Evolutionary conservation across 2,797 vertebrate species (phyloP), one percentile per base, ranked within the genome.

Genomic region (Zenarchopterus dispar): DNA sequence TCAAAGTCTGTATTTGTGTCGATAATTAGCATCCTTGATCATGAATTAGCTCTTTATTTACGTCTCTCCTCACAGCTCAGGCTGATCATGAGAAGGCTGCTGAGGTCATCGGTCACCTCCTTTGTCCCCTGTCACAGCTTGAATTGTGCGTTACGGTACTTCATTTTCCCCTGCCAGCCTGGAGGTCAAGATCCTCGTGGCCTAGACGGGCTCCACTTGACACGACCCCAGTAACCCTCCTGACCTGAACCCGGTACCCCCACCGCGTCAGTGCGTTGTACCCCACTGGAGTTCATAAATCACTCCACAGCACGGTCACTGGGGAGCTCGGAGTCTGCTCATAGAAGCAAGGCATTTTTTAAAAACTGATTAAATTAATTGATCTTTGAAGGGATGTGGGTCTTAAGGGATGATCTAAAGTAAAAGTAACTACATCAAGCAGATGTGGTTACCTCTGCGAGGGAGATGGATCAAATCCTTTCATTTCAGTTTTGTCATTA

Each of bases 251-350:
- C 50, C 47, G 23, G 54, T 62, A 45, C 80, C 69, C 67, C 57
- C 36, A 39, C 66, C 18, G 67, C 48, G 60, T 65, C 46, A 67
- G 15, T 60, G 65, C 39, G 26, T 46, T 54, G 19, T 65, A 67
- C 58, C 59, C 26, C 42, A 22, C 55, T 53, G 56, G 64, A 84
- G 80, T 87, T 87, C 73, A 87, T 86, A 66, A 82, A 84, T 62
- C 58, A 53, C 75, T 62, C 63, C 63, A 71, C 72, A 50, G 47
- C 74, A 48, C 56, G 17, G 26, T 42, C 46, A 39, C 50, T 3
- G 6, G 42, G 50, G 48, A 60, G 1, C 58, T 56, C 4, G 0
- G 7, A 1, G 48, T 45, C 56, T 56, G 1, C 0, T 17, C 5
- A 44, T 23, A 52, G 56, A 31, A 57, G 67, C 67, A 68, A 55